phyloP scores from a whole-genome alignment of 1,140 invertebrate species.

The Drosophila dunni region DNA sequence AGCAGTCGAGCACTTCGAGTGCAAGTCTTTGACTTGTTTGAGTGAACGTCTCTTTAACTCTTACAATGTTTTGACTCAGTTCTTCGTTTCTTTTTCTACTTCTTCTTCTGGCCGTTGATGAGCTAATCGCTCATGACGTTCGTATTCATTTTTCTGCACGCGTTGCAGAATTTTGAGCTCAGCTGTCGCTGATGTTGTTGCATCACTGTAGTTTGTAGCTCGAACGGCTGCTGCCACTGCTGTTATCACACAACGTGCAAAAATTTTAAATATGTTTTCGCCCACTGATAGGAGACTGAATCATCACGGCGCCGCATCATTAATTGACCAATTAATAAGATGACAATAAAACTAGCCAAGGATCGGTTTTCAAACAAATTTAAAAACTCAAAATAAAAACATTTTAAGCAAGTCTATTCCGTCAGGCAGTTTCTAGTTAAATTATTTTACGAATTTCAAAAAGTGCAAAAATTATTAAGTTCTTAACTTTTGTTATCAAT shows the following conservation, averaged over 20 bases:
- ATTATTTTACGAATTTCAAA: too few relatives aligned
- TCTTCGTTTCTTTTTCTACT: conserved; percentile 18
- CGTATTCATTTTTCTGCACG: conserved; percentile 70
- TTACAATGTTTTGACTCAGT: conserved; percentile 46
- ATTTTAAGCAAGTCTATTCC: background rate
- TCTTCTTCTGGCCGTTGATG: conserved; percentile 59
- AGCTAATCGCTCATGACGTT: conserved; percentile 75
- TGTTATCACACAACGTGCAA: conserved; percentile 60
- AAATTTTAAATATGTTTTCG: conserved; percentile 46
- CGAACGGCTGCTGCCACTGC: conserved; percentile 19
- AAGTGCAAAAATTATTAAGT: too few relatives aligned
- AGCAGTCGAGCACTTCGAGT: too few relatives aligned
- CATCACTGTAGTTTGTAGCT: conserved; percentile 15
- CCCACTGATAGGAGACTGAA: conserved; percentile 32
- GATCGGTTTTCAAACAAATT: background rate
- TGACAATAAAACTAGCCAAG: background rate
- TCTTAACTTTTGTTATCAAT: too few relatives aligned
- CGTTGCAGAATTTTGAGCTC: conserved; percentile 67
- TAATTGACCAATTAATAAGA: conserved; percentile 5
- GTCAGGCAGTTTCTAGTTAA: background rate
- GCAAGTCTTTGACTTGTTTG: conserved; percentile 12
- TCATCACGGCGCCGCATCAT: conserved; percentile 38
- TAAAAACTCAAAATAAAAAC: background rate
- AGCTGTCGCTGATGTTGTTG: conserved; percentile 55
- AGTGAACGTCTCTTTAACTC: conserved; percentile 29